Conservation (phyloP, 1,140 invertebrate species). For the Diabrotica undecimpunctata region DNA sequence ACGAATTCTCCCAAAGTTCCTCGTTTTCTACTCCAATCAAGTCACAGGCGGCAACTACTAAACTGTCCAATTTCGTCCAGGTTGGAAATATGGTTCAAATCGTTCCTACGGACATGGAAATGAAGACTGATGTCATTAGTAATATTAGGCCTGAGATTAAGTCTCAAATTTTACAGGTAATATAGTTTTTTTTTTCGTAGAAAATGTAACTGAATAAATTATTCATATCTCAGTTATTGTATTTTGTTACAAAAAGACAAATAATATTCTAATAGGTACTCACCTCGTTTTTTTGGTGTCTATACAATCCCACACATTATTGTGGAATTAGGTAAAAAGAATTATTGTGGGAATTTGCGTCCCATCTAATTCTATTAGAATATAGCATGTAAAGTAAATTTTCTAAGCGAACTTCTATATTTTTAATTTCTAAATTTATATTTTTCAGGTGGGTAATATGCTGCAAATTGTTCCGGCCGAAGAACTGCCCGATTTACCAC, state of each 20-base stretch:
- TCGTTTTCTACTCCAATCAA: background rate
- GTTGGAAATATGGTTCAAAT: conserved; percentile 61
- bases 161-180: conserved; percentile 16
- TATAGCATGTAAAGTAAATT: no score
- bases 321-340: no score
- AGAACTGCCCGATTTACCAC: conserved; percentile 5
- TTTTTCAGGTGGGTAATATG: conserved; percentile 56
- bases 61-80: conserved; percentile 35
- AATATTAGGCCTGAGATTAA: conserved; percentile 5
- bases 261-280: no score
- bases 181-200: background rate
- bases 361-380: no score
- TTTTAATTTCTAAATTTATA: conserved; percentile 1
- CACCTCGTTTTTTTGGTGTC: no score
- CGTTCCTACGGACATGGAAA: conserved; percentile 42
- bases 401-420: no score
- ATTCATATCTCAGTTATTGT: no score
- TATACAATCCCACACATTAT: no score
- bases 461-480: conserved; percentile 54
- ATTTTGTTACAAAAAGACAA: no score
- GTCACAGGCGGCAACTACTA: background rate
- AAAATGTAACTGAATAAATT: no score
- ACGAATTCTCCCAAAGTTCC: background rate
- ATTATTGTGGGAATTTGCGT: no score
- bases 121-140: conserved; percentile 3